Conservation (phyloP, 2,888 invertebrate species). For the Melinaea marsaeus region DNA sequence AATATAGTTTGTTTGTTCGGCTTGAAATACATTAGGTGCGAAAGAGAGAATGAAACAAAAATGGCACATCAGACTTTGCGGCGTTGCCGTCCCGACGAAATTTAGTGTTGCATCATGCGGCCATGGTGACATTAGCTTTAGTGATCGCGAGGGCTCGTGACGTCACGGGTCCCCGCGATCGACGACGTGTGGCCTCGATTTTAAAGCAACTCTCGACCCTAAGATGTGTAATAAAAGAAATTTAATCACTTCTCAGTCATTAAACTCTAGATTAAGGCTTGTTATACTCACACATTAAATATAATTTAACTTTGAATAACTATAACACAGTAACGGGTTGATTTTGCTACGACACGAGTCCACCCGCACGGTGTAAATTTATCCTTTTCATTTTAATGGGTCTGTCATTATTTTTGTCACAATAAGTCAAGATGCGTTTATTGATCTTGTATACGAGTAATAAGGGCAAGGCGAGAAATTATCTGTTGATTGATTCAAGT, state of each 20-base stretch:
- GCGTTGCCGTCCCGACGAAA: slow-evolving; percentile 44
- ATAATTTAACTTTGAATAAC: slow-evolving; percentile 20
- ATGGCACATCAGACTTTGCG: not conserved
- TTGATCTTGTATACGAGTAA: not conserved
- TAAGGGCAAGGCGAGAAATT: too few relatives aligned
- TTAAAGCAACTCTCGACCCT: slow-evolving; percentile 65
- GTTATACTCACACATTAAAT: slow-evolving; percentile 34
- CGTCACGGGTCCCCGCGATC: slow-evolving; percentile 51
- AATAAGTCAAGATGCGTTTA: not conserved
- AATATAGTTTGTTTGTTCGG: slow-evolving; percentile 24
- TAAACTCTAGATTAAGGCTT: not conserved
- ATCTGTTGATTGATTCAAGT: too few relatives aligned
- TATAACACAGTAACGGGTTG: slow-evolving; percentile 15
- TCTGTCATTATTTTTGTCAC: slow-evolving; percentile 40
- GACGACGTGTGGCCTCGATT: slow-evolving; percentile 69
- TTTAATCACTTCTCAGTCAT: not conserved
- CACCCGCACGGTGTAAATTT: slow-evolving; percentile 32
- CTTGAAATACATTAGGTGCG: slow-evolving; percentile 16
- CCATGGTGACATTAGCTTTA: slow-evolving; percentile 72
- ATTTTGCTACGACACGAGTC: slow-evolving; percentile 29
- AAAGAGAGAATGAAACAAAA: not conserved
- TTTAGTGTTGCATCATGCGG: slow-evolving; percentile 72
- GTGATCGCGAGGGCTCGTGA: slow-evolving; percentile 53
- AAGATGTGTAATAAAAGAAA: slow-evolving; percentile 61
- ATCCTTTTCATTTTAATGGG: slow-evolving; percentile 76